Evolutionary conservation across 2,113 vertebrate species (phyloP), one percentile per base, ranked within the genome.

Genomic region (Crypturellus undulatus): DNA sequence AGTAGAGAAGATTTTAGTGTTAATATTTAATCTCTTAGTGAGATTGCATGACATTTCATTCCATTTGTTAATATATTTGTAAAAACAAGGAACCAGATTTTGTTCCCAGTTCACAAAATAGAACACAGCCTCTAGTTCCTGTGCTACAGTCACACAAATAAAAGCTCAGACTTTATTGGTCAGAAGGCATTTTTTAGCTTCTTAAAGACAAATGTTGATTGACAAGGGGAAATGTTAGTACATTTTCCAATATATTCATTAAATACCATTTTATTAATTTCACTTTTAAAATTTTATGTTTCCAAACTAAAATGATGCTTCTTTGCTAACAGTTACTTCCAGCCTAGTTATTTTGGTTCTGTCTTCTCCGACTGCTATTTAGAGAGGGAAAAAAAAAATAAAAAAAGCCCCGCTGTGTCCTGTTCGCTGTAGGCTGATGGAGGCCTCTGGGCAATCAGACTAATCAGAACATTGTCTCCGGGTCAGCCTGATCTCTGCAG

Each of bases 381-480:
- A 56, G 54, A 83, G 92, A 87, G 84, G 11, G 9, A 16, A 43
- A 43, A 43, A 16, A 43, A 79, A 92, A 75, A 18, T 6, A 10
- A 47, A 11, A 56, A 56, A 0, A 49, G 49, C 22, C 36, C 59
- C n/a, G 1, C 72, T 84, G 54, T 83, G 77, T 56, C 14, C 36
- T 52, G 15, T 75, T 96, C 77, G 24, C 72, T 87, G 64, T 67
- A 84, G 54, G 38, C 1, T 73, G 24, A 14, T 80, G 62, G 78
- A 94, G 68, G 72, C 69, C 91, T 87, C 71, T 77, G 90, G 87
- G 92, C 88, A 94, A 91, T 54, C 15, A 68, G 40, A 81, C 81
- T 95, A 89, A 93, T 90, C 70, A 87, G 69, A 76, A 45, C 4
- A 3, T 47, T 47, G 80, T 88, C 84, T 90, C 62, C 80, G 43